Conservation (phyloP, 2,113 vertebrate species). For the Brachyhypopomus gauderio region DNA sequence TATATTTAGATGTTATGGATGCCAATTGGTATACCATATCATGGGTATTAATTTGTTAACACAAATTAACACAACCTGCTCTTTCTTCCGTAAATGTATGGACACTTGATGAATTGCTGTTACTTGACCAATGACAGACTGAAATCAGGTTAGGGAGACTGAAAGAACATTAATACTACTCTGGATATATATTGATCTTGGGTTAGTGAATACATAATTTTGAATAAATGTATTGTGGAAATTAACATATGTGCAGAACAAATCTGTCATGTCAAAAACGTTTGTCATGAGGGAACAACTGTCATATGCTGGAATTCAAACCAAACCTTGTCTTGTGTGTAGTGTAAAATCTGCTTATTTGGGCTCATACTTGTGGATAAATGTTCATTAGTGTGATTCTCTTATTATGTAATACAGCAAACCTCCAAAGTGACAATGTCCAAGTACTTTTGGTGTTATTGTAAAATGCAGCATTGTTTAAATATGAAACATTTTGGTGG, state of each 20-base stretch:
- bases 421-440: too few species aligned
- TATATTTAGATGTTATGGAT: background rate
- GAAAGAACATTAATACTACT: background rate
- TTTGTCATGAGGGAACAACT: too few species aligned
- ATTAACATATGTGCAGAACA: too few species aligned
- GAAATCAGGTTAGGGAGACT: conserved; percentile 16
- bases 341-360: too few species aligned
- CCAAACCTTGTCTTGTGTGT: too few species aligned
- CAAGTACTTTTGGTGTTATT: background rate
- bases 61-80: background rate
- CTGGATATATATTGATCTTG: background rate
- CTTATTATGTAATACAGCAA: background rate
- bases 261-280: too few species aligned
- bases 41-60: conserved; percentile 13
- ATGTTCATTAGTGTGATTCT: too few species aligned
- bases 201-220: background rate
- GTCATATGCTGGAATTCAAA: too few species aligned
- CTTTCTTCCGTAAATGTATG: background rate
- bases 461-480: background rate
- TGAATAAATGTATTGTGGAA: too few species aligned
- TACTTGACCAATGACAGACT: conserved; percentile 6
- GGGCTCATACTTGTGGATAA: too few species aligned
- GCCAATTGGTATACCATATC: background rate
- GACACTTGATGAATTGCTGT: conserved; percentile 19
- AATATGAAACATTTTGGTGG: conserved; percentile 2